These are phyloP conservation scores for Peromyscus californicus DNA, from an alignment of 2,113 vertebrate genomes.

Conservation along the genomic window DNA sequence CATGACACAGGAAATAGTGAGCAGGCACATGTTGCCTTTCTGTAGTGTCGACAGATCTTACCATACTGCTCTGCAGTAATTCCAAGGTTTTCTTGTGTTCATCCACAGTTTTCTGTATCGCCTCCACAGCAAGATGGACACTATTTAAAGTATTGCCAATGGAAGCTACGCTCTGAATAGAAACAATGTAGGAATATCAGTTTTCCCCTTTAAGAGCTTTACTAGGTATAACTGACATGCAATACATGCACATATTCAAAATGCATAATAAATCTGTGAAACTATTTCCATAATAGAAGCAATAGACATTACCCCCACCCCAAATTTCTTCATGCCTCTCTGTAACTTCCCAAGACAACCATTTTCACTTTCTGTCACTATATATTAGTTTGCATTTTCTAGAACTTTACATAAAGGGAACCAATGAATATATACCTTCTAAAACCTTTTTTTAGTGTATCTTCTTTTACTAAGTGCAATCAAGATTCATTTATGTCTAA, in stretches of 20 bases:
- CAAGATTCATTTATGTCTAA: conserved; percentile 9
- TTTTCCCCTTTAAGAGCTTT: conserved; percentile 22
- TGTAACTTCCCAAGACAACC: conserved; percentile 23
- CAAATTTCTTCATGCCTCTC: conserved; percentile 9
- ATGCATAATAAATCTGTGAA: background rate
- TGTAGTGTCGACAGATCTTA: conserved; percentile 83
- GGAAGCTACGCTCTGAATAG: conserved; percentile 95
- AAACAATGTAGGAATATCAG: conserved; percentile 55
- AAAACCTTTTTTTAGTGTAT: background rate
- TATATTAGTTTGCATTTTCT: conserved; percentile 43
- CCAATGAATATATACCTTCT: background rate
- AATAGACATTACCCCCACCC: background rate
- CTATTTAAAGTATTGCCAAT: conserved; percentile 97
- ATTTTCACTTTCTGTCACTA: conserved; percentile 33
- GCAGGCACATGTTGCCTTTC: background rate
- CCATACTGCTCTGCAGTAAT: conserved; percentile 88
- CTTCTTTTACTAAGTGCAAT: conserved; percentile 31
- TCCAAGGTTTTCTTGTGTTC: conserved; percentile 91
- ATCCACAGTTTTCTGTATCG: conserved; percentile 93
- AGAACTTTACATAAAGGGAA: conserved; percentile 52
- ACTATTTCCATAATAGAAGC: conserved; percentile 21
- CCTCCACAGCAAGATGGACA: conserved; percentile 95
- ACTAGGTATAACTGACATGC: conserved; percentile 31
- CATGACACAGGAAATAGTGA: background rate
- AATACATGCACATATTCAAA: conserved; percentile 51